Conservation (phyloP, 2,888 invertebrate species). For the Ctena decussata region DNA sequence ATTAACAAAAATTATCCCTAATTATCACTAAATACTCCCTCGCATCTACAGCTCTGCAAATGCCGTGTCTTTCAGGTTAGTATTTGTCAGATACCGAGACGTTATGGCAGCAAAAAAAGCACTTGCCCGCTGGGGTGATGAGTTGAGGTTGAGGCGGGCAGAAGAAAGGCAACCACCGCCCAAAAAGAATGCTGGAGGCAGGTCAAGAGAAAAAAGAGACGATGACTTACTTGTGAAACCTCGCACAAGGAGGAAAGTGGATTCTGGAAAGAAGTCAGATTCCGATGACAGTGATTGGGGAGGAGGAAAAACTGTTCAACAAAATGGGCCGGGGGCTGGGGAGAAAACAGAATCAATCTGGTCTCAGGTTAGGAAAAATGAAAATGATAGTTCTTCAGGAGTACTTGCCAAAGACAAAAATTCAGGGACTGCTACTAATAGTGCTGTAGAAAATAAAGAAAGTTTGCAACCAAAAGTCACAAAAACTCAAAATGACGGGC, state of each 20-base stretch:
- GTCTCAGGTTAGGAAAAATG: background rate
- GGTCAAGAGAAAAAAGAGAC: background rate
- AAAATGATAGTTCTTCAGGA: background rate
- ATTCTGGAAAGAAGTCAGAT: background rate
- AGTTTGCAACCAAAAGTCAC: background rate
- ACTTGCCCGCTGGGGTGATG: slow-evolving; percentile 46
- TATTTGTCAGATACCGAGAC: slow-evolving; percentile 59
- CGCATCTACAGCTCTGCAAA: no score
- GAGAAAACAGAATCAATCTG: background rate
- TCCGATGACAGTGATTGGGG: background rate
- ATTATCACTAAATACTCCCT: no score
- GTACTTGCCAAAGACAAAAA: background rate
- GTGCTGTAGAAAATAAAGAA: background rate
- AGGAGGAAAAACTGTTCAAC: background rate
- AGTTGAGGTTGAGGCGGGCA: slow-evolving; percentile 45
- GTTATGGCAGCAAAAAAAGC: slow-evolving; percentile 55
- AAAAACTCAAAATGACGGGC: background rate
- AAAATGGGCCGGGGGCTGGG: background rate
- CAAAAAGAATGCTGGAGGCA: background rate
- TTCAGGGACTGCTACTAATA: background rate
- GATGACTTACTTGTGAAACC: background rate
- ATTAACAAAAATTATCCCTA: no score
- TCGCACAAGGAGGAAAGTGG: background rate
- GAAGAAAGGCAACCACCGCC: slow-evolving; percentile 34
- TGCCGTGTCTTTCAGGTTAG: slow-evolving; percentile 53